Percentiles rank a stretch among this genome's conserved stretches.
Evolutionary conservation across 2,888 invertebrate genomes (phyloP).

Genomic region (Hyposoter dolosus): DNA sequence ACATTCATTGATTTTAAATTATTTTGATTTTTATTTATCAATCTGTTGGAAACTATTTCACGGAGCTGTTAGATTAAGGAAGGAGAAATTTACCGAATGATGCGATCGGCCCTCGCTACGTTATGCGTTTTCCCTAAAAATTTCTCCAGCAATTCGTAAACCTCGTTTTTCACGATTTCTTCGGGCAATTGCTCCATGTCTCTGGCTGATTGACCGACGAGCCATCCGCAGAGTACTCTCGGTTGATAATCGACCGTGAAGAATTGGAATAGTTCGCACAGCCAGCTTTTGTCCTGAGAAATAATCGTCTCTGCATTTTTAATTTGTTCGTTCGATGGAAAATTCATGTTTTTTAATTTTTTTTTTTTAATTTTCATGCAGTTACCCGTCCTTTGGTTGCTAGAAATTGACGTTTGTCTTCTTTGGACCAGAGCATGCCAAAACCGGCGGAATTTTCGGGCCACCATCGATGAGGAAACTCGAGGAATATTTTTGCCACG

Average conservation of each 20-base stretch:
- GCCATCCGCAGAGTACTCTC: constrained; percentile 89
- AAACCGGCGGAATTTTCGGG: constrained; percentile 85
- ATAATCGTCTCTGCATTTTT: background rate
- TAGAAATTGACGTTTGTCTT: constrained; percentile 85
- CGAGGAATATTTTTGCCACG: constrained; percentile 90
- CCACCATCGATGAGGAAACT: constrained; percentile 90
- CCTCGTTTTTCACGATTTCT: constrained; percentile 86
- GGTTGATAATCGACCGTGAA: constrained; percentile 88
- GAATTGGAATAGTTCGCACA: constrained; percentile 89
- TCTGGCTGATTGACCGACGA: constrained; percentile 88
- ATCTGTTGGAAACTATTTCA: too few species aligned
- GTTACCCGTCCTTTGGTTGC: constrained; percentile 76
- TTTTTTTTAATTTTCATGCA: constrained; percentile 6
- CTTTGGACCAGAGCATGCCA: constrained; percentile 87
- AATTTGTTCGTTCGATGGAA: background rate
- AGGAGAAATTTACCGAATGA: constrained; percentile 85
- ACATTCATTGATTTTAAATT: too few species aligned
- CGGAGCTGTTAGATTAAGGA: too few species aligned
- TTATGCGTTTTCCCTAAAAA: constrained; percentile 86
- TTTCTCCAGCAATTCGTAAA: constrained; percentile 85
- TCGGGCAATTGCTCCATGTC: constrained; percentile 88
- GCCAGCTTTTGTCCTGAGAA: constrained; percentile 86
- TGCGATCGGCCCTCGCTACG: constrained; percentile 85
- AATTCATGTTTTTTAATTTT: background rate
- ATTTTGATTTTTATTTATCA: too few species aligned